phyloP scores from a whole-genome alignment of 2,888 invertebrate genomes.

The Synanthedon myopaeformis region DNA sequence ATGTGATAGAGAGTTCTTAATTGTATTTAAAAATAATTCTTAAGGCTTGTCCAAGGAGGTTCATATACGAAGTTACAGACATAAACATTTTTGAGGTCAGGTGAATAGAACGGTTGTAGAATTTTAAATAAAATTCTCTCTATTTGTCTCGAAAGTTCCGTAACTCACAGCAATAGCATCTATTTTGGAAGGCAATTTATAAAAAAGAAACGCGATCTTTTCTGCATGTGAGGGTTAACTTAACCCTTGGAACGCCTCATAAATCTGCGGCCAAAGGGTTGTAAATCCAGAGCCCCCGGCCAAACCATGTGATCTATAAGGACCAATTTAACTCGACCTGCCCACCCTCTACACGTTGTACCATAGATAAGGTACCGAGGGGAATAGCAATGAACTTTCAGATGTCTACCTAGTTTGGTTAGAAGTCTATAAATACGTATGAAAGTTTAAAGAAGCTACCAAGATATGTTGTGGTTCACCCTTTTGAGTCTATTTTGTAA shows the following conservation, averaged over 20 bases:
- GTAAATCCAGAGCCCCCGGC: conserved; percentile 57
- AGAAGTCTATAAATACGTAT: conserved; percentile 44
- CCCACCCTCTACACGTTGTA: conserved; percentile 2
- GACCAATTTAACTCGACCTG: conserved; percentile 26
- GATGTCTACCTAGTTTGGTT: conserved; percentile 26
- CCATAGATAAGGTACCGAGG: conserved; percentile 1
- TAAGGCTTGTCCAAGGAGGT: no score
- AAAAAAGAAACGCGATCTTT: conserved; percentile 62
- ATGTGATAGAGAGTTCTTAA: no score
- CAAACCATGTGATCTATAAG: conserved; percentile 40
- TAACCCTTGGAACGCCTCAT: conserved; percentile 45
- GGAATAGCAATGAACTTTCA: conserved; percentile 10
- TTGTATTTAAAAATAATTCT: no score
- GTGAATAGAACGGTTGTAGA: no score
- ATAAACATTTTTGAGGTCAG: no score
- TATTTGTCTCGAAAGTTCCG: no score
- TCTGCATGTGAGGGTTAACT: conserved; percentile 50
- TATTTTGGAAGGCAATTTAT: conserved; percentile 54
- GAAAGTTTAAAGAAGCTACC: conserved; percentile 53
- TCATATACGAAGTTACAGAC: no score
- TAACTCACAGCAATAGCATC: conserved; percentile 9
- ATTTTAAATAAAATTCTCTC: no score
- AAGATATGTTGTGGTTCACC: conserved; percentile 43
- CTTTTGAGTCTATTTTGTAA: conserved; percentile 55
- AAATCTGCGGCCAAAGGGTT: conserved; percentile 64